These are phyloP conservation scores for Myxocyprinus asiaticus DNA, from an alignment of 2,113 vertebrate species.

Conservation along the genomic window DNA sequence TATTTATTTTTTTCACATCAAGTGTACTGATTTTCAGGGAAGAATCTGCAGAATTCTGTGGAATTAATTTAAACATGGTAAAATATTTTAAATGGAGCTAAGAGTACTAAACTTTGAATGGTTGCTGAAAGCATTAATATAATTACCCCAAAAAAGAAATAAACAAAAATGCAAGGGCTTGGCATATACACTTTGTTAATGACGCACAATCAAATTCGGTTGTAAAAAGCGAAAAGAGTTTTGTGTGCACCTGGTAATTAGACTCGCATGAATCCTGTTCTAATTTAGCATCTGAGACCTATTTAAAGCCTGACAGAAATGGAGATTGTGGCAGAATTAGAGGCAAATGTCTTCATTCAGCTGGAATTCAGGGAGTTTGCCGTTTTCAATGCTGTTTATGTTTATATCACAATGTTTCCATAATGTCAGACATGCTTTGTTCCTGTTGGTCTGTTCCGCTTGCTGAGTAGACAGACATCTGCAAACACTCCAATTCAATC, in stretches of 20 bases:
- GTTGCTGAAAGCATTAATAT: no score
- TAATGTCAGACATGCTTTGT: conserved; percentile 31
- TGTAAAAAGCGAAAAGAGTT: neutral
- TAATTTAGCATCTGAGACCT: conserved; percentile 3
- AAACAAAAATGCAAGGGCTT: no score
- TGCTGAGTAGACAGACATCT: conserved; percentile 46
- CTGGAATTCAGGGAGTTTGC: neutral
- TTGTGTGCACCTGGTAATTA: neutral
- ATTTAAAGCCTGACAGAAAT: conserved; percentile 5
- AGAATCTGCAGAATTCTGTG: no score
- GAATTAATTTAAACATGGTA: no score
- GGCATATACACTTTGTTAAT: no score
- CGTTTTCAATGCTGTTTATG: conserved; percentile 30
- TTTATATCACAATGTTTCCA: conserved; percentile 13
- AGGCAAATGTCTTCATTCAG: conserved; percentile 19
- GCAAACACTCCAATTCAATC: conserved; percentile 43
- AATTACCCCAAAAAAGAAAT: no score
- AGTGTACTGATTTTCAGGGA: no score
- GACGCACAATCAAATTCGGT: no score
- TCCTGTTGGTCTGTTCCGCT: conserved; percentile 27
- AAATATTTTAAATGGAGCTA: no score
- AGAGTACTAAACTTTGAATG: no score
- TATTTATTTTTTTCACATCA: no score
- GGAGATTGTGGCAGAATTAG: neutral
- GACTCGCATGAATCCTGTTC: neutral